These are phyloP conservation scores for Chaunax sp. DNA, from an alignment of 2,797 vertebrate species.

Conservation along the genomic window DNA sequence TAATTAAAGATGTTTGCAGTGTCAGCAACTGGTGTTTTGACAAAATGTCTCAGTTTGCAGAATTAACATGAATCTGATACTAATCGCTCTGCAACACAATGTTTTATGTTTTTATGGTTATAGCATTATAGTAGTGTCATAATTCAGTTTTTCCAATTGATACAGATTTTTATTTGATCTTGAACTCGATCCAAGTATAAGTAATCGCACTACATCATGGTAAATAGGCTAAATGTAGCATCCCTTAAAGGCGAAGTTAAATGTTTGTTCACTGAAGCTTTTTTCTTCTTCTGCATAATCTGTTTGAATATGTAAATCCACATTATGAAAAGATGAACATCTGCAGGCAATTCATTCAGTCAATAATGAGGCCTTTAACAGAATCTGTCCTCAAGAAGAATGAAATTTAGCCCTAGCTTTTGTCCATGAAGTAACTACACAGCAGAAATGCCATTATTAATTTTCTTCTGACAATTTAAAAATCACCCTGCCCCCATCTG, in stretches of 20 bases:
- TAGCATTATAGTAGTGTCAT: conserved; percentile 14
- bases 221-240: conserved; percentile 53
- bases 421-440: conserved; percentile 55
- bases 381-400: conserved; percentile 68
- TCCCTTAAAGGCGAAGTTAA: conserved; percentile 65
- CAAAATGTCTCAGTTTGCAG: background rate
- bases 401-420: conserved; percentile 68
- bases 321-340: conserved; percentile 78
- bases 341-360: conserved; percentile 75
- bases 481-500: conserved; percentile 34
- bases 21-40: conserved; percentile 11
- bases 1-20: conserved; percentile 14
- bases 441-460: conserved; percentile 50
- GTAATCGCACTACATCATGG: conserved; percentile 32
- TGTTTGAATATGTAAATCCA: conserved; percentile 76
- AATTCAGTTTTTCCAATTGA: conserved; percentile 15
- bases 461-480: conserved; percentile 57
- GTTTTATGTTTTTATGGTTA: conserved; percentile 1
- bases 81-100: no score
- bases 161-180: conserved; percentile 35
- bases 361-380: conserved; percentile 75
- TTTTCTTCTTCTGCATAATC: conserved; percentile 64
- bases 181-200: conserved; percentile 42
- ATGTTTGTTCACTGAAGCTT: conserved; percentile 62
- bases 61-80: background rate